phyloP scores from a whole-genome alignment of 2,797 vertebrate species.

The Rhinatrema bivittatum region DNA sequence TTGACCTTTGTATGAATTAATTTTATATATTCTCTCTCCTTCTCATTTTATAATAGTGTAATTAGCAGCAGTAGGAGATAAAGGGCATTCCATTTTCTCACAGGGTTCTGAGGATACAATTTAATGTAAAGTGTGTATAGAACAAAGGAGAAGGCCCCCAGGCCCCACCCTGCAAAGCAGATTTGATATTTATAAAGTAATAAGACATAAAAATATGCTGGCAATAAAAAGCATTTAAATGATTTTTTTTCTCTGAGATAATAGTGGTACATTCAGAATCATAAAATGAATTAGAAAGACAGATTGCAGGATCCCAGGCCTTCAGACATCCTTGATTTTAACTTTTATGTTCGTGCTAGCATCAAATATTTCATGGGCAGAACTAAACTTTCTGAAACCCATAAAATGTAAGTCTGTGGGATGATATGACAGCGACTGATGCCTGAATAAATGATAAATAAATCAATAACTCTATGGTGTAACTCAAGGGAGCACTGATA shows the following conservation, averaged over 20 bases:
- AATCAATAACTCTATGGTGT: too few relatives aligned
- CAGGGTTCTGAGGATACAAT: slow-evolving; percentile 9
- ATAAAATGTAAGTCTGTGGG: too few relatives aligned
- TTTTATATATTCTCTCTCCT: slow-evolving; percentile 19
- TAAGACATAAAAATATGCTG: background rate
- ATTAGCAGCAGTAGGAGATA: slow-evolving; percentile 22
- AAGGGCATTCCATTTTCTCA: slow-evolving; percentile 17
- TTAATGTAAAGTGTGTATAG: slow-evolving; percentile 15
- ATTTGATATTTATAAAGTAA: background rate
- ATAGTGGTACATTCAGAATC: background rate
- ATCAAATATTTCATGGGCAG: rapidly evolving
- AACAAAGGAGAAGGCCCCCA: background rate
- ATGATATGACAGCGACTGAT: too few relatives aligned
- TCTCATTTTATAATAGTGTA: slow-evolving; percentile 18
- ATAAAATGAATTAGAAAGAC: background rate
- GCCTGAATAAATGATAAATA: too few relatives aligned
- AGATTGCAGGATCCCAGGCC: background rate
- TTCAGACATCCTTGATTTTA: too few relatives aligned
- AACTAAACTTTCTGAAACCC: background rate
- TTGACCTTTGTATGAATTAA: slow-evolving; percentile 35
- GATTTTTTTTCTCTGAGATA: background rate
- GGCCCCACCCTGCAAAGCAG: slow-evolving; percentile 9
- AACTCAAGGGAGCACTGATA: too few relatives aligned
- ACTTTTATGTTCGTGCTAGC: background rate
- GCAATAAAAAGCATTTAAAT: background rate